phyloP scores from a whole-genome alignment of 2,113 vertebrate genomes.

The Actenoides hombroni region DNA sequence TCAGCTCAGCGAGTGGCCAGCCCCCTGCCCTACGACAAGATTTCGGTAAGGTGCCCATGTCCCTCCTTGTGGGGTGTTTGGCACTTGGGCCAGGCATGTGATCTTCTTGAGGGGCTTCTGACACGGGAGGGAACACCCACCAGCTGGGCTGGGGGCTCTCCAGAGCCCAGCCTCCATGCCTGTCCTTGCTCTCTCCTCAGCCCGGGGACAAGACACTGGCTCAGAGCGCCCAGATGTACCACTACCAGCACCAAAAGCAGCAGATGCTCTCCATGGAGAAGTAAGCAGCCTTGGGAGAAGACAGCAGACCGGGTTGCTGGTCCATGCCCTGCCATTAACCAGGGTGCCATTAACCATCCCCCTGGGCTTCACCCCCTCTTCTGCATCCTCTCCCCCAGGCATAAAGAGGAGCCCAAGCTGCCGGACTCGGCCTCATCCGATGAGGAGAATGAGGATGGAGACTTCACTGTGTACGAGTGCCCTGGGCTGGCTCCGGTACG shows the following conservation, averaged over 20 bases:
- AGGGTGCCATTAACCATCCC: not conserved
- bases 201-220: constrained; percentile 89
- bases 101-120: not conserved
- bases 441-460: constrained; percentile 93
- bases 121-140: accelerated
- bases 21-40: constrained; percentile 74
- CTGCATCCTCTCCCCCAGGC: constrained; percentile 63
- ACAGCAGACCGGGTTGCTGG: accelerated
- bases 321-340: not conserved
- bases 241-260: constrained; percentile 96
- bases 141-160: not conserved
- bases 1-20: constrained; percentile 68
- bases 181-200: constrained; percentile 57
- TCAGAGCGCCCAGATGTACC: constrained; percentile 93
- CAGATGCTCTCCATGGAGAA: constrained; percentile 93
- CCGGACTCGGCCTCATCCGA: constrained; percentile 84
- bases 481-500: constrained; percentile 93
- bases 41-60: constrained; percentile 70
- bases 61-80: not conserved
- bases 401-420: constrained; percentile 85
- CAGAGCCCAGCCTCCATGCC: accelerated
- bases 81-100: accelerated
- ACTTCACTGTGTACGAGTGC: constrained; percentile 96
- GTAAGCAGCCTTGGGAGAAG: constrained; percentile 66
- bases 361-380: not conserved